These are phyloP conservation scores for Nipponia nippon DNA, from an alignment of 2,113 vertebrate genomes.

Conservation along the genomic window DNA sequence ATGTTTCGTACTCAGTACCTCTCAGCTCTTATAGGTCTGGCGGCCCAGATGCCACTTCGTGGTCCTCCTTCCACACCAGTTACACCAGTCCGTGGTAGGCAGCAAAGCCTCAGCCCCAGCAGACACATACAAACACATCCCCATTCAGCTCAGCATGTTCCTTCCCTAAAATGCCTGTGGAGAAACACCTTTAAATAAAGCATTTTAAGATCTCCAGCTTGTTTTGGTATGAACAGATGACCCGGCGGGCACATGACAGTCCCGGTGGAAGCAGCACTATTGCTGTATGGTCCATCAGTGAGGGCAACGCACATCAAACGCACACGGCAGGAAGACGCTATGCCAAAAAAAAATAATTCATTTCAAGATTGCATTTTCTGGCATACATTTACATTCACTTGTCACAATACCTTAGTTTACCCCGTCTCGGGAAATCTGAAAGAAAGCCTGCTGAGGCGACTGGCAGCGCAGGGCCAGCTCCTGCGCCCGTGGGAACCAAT, in stretches of 20 bases:
- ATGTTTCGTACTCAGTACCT: not conserved
- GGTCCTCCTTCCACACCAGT: not conserved
- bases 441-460: constrained; percentile 1
- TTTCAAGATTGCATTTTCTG: constrained; percentile 67
- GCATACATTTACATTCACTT: constrained; percentile 89
- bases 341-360: not conserved
- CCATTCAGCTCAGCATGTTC: not conserved
- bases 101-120: not conserved
- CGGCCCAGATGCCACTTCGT: not conserved
- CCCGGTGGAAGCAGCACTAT: constrained; percentile 15
- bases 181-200: constrained; percentile 37
- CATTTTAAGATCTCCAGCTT: constrained; percentile 40
- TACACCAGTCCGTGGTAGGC: not conserved
- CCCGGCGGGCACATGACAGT: constrained; percentile 1
- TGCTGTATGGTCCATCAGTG: not conserved
- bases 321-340: constrained; percentile 26
- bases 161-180: constrained; percentile 3
- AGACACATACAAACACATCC: not conserved
- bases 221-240: constrained; percentile 52
- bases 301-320: not conserved
- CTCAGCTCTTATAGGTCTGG: not conserved
- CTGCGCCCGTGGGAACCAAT: not conserved
- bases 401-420: constrained; percentile 75
- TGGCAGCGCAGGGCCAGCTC: not conserved
- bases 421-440: not conserved